Percentiles rank a stretch among this genome's conserved stretches.
These are phyloP conservation scores for Anhinga anhinga DNA, from an alignment of 2,113 vertebrate genomes.

Conservation along the genomic window DNA sequence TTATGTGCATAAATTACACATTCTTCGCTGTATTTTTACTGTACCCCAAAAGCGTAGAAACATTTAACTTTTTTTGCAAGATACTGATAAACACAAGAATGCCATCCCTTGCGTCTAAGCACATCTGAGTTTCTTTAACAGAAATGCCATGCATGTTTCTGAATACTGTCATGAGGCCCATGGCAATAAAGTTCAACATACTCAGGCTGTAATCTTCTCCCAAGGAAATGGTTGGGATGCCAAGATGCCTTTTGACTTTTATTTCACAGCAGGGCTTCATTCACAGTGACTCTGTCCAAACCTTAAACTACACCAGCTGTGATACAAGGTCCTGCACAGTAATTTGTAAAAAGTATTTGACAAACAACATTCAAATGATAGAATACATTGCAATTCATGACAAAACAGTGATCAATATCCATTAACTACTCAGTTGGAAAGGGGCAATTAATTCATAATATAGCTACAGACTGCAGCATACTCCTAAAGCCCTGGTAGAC, in stretches of 20 bases:
- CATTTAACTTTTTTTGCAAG: slow-evolving; percentile 19
- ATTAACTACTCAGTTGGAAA: slow-evolving; percentile 47
- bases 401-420: slow-evolving; percentile 60
- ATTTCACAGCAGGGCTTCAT: slow-evolving; percentile 89
- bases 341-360: slow-evolving; percentile 75
- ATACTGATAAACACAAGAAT: slow-evolving; percentile 72
- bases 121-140: slow-evolving; percentile 87
- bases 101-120: slow-evolving; percentile 70
- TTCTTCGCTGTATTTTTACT: not conserved
- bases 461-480: slow-evolving; percentile 7
- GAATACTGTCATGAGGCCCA: slow-evolving; percentile 87
- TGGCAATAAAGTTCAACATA: slow-evolving; percentile 86
- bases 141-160: slow-evolving; percentile 85
- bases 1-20: not conserved
- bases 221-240: slow-evolving; percentile 98
- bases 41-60: not conserved
- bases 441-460: slow-evolving; percentile 40
- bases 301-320: slow-evolving; percentile 85
- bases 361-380: slow-evolving; percentile 61
- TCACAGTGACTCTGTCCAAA: slow-evolving; percentile 79
- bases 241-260: slow-evolving; percentile 86
- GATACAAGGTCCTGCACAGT: slow-evolving; percentile 67
- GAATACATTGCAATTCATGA: slow-evolving; percentile 35
- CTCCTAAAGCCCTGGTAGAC: slow-evolving; percentile 27
- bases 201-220: slow-evolving; percentile 89